These are phyloP conservation scores for Dicrostonyx torquatus DNA, from an alignment of 2,797 vertebrate genomes.

Conservation along the genomic window DNA sequence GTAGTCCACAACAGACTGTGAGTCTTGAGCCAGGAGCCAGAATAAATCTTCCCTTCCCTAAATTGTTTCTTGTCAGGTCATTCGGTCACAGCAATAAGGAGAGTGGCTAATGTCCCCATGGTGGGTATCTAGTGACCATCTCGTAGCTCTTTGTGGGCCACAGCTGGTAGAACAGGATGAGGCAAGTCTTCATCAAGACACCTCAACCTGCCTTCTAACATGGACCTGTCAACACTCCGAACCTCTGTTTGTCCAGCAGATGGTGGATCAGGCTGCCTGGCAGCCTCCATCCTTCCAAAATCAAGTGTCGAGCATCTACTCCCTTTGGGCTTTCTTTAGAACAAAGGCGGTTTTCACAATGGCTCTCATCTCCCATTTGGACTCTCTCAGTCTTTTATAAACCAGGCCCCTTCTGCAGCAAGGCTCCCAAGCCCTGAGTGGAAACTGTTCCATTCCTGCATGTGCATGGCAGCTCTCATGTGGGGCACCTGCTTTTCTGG, in stretches of 20 bases:
- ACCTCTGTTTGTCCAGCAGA: not conserved
- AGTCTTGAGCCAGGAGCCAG: not conserved
- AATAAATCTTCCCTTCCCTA: not conserved
- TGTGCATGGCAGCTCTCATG: not conserved
- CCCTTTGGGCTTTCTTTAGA: not conserved
- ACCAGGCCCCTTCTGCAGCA: not conserved
- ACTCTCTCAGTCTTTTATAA: not conserved
- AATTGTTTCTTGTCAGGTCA: not conserved
- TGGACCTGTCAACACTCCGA: fast-evolving
- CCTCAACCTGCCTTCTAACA: fast-evolving
- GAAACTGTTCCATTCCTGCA: not conserved
- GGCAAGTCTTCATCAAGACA: not conserved
- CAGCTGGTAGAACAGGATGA: not conserved
- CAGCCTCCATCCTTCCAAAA: not conserved
- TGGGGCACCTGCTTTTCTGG: slow-evolving; percentile 75
- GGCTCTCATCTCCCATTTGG: not conserved
- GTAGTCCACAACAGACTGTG: too few relatives aligned
- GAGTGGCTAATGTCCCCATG: not conserved
- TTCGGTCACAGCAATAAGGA: not conserved
- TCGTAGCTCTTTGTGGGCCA: not conserved
- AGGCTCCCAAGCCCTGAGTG: not conserved
- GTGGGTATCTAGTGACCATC: not conserved
- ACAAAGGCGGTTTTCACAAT: not conserved
- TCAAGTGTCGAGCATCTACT: fast-evolving
- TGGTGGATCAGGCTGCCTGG: fast-evolving